Evolutionary conservation across 2,113 vertebrate species (phyloP).

Genomic region (Mellivora capensis): DNA sequence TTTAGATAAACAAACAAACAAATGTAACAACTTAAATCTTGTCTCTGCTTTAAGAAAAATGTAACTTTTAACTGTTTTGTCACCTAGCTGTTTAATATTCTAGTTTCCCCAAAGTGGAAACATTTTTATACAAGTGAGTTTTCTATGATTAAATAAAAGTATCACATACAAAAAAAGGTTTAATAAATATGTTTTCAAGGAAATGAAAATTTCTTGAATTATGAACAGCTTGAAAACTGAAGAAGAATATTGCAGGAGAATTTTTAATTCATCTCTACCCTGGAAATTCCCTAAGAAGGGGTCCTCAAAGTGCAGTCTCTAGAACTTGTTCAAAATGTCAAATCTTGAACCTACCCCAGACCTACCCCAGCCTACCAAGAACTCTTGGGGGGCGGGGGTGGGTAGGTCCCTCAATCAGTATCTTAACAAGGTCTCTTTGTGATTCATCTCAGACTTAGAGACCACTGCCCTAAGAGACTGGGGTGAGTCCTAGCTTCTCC

Average conservation of each 20-base stretch:
- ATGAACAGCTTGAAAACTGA: slow-evolving; percentile 30
- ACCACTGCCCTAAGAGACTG: background rate
- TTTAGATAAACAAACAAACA: background rate
- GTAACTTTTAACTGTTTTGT: slow-evolving; percentile 75
- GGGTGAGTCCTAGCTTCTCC: background rate
- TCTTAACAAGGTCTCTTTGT: background rate
- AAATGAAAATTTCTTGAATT: background rate
- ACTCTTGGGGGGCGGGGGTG: background rate
- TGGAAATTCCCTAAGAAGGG: background rate
- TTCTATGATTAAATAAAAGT: background rate
- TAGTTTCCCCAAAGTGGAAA: slow-evolving; percentile 71
- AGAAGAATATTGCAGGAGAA: background rate
- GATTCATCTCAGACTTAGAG: background rate
- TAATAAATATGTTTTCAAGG: background rate
- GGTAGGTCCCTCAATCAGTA: background rate
- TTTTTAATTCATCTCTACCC: background rate
- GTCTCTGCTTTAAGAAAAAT: slow-evolving; percentile 71
- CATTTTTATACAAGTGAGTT: background rate
- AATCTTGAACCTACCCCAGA: background rate
- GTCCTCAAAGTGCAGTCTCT: background rate
- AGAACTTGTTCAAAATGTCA: background rate
- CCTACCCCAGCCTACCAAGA: too few relatives aligned
- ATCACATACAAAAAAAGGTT: background rate
- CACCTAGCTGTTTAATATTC: slow-evolving; percentile 72
- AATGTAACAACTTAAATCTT: slow-evolving; percentile 72